Base-by-base conservation (phyloP, 2,797 vertebrate species). In the Acestrorhynchus altus region DNA sequence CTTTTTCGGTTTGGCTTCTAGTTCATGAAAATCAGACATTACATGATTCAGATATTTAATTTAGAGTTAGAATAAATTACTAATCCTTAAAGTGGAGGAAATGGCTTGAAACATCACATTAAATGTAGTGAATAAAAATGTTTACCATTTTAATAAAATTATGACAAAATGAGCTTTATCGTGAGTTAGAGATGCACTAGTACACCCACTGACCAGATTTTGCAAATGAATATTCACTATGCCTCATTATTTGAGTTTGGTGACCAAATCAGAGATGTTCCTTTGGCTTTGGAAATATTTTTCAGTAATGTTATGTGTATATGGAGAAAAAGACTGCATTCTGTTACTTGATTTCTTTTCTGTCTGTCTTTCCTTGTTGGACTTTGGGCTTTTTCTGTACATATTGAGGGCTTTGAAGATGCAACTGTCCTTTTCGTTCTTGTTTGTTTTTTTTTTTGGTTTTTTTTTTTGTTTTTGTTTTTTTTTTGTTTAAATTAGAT, bases 221-320 rank as follows among this genome's bases (percentile, higher is more conserved):
- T 76, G 77, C 82, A 84, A 90, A 28, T 60, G 79, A 42, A 47
- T 84, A 87, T 88, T 88, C 81, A 84, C 85, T 88, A 87, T 89
- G 89, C 90, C 90, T 92, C 89, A 87, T 88, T 86, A 80, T 92
- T 89, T 91, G 89, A 90, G 90, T 91, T 91, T 83, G 90, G 89
- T 94, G 93, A 94, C 93, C 93, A 94, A 94, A 95, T 94, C 89
- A 86, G 88, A 92, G 88, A 90, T 89, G 88, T 86, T 92, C 89
- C 90, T 83, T 46, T 51, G 89, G 88, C 89, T 92, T 93, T 91
- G 91, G 88, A 93, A 89, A 92, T 92, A 89, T 92, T 92, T 92
- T 92, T 91, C 88, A 92, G 87, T 87, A 85, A 88, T 84, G 78
- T 87, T 92, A 85, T 93, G 89, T 94, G 90, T 93, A 93, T 93